phyloP scores from a whole-genome alignment of 2,797 vertebrate genomes.

The Heliangelus exortis region DNA sequence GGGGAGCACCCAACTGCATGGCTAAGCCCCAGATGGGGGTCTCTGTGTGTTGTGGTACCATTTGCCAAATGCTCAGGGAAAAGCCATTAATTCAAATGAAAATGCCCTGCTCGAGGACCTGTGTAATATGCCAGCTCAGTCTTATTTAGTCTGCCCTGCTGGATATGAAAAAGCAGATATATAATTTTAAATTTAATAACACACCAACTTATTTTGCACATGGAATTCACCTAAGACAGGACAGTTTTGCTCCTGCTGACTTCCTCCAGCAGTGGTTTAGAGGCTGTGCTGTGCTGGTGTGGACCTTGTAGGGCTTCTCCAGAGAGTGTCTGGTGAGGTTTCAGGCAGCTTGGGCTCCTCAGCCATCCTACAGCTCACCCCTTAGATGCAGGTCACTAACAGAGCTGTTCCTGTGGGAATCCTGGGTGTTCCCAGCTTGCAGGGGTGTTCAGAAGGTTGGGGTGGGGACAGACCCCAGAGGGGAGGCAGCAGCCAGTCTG shows the following conservation, averaged over 20 bases:
- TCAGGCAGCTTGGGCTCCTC: not conserved
- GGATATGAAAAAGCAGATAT: not conserved
- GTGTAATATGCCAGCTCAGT: not conserved
- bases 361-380: not conserved
- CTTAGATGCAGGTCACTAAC: not conserved
- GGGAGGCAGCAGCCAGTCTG: not conserved
- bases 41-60: fast-evolving
- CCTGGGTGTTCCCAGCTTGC: not conserved
- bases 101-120: not conserved
- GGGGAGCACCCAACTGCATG: not conserved
- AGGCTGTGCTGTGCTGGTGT: not conserved
- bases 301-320: not conserved
- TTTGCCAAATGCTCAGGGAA: not conserved
- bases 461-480: not conserved
- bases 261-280: not conserved
- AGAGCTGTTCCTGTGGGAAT: not conserved
- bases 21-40: not conserved
- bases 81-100: not conserved
- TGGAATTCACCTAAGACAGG: not conserved
- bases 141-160: not conserved
- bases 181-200: not conserved
- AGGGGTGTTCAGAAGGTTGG: not conserved
- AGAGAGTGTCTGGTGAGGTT: not conserved
- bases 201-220: not conserved
- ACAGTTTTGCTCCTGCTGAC: not conserved